Evolutionary conservation across 2,888 invertebrate species (phyloP).

Genomic region (Laspeyria flexula): DNA sequence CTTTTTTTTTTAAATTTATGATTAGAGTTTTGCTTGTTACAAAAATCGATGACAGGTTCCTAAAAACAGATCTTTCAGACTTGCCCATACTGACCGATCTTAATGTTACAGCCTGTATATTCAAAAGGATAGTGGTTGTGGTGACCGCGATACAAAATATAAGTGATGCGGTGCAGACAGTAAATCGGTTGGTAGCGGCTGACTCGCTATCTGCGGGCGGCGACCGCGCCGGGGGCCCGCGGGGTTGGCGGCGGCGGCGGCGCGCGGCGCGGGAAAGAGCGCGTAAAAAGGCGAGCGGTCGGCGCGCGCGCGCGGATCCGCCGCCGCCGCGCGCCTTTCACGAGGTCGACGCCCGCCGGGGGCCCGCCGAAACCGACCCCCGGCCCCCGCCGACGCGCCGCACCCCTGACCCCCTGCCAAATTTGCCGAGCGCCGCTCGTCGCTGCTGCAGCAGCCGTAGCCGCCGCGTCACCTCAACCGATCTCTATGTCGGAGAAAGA

Average conservation of each 20-base stretch:
- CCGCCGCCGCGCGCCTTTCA: constrained; percentile 77
- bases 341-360: constrained; percentile 81
- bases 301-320: constrained; percentile 73
- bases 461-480: constrained; percentile 46
- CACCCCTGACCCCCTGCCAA: constrained; percentile 60
- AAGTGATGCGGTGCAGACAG: constrained; percentile 73
- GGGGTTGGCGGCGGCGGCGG: constrained; percentile 78
- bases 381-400: constrained; percentile 54
- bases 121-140: not conserved
- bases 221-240: constrained; percentile 83
- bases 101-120: no score
- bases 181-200: constrained; percentile 75
- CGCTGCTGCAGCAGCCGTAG: constrained; percentile 33
- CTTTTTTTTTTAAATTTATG: no score
- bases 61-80: no score
- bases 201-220: constrained; percentile 84
- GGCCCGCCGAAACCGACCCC: constrained; percentile 74
- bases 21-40: no score
- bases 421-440: constrained; percentile 35
- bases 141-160: constrained; percentile 11
- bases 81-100: no score
- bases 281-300: constrained; percentile 83
- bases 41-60: no score
- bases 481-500: constrained; percentile 55
- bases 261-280: constrained; percentile 78